Percentiles rank a stretch among this genome's conserved stretches.
Conservation (phyloP, 1,140 invertebrate species). For the Probaryconus sp. region DNA sequence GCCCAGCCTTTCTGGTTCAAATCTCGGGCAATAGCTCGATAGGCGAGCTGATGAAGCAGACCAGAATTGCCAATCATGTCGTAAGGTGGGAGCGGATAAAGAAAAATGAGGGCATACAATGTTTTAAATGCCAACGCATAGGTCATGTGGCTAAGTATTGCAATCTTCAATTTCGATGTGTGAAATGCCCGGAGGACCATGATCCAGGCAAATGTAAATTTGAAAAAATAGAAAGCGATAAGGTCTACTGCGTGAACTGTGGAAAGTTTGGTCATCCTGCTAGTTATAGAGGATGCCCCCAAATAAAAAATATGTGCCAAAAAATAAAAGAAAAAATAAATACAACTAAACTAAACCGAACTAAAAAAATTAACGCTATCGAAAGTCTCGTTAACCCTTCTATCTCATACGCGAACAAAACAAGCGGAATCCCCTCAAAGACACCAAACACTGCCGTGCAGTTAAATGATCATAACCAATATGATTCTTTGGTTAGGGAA, state of each 20-base stretch:
- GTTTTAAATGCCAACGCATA: slow-evolving; percentile 37
- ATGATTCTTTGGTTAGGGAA: no score
- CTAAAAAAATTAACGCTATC: neutral
- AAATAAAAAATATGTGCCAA: neutral
- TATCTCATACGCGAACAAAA: no score
- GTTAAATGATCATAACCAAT: no score
- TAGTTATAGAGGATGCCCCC: neutral
- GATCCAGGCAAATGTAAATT: slow-evolving; percentile 10
- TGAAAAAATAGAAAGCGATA: no score
- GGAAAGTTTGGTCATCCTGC: neutral
- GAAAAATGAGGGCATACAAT: slow-evolving; percentile 26
- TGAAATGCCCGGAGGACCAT: slow-evolving; percentile 29
- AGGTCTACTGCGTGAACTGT: neutral
- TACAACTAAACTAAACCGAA: neutral
- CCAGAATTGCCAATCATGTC: slow-evolving; percentile 3
- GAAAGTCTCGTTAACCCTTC: no score
- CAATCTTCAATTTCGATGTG: slow-evolving; percentile 10
- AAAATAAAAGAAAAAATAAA: neutral
- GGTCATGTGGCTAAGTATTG: slow-evolving; percentile 36
- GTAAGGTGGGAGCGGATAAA: slow-evolving; percentile 25
- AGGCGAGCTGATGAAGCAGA: neutral
- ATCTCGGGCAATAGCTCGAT: neutral
- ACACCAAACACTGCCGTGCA: no score
- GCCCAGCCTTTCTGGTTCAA: neutral
- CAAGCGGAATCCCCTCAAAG: no score